These are phyloP conservation scores for Porites lobata DNA, from an alignment of 92 coral and sea anemone species.

Conservation along the genomic window DNA sequence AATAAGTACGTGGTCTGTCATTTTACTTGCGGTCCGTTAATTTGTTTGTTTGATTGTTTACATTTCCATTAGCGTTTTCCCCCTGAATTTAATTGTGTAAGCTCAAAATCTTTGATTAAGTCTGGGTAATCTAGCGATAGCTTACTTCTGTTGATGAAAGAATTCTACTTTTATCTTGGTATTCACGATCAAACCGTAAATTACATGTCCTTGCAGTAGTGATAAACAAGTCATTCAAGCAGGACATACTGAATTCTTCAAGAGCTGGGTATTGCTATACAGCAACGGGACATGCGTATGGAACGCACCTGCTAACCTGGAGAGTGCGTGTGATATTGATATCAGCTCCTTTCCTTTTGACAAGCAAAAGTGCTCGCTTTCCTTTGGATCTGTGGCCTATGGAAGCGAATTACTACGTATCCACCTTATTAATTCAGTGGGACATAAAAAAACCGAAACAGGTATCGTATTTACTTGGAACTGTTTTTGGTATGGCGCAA, in stretches of 20 bases:
- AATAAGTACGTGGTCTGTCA: conserved; percentile 37
- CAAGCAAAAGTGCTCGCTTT: conserved; percentile 39
- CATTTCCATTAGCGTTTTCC: no score
- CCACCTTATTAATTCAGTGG: neutral
- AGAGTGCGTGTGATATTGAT: conserved; percentile 53
- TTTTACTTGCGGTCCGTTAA: neutral
- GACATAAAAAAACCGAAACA: neutral
- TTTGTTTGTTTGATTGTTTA: neutral
- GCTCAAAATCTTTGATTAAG: no score
- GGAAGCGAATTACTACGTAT: conserved; percentile 45
- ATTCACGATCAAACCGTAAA: neutral
- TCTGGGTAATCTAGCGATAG: no score
- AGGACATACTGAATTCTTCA: conserved; percentile 31
- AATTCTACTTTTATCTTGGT: no score
- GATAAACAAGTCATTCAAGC: conserved; percentile 42
- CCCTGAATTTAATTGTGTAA: no score
- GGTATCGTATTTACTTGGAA: neutral
- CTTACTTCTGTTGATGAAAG: no score
- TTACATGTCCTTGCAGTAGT: conserved; percentile 1
- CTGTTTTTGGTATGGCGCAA: no score
- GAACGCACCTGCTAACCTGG: conserved; percentile 48
- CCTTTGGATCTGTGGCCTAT: conserved; percentile 59
- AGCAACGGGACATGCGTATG: conserved; percentile 61
- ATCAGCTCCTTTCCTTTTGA: conserved; percentile 61
- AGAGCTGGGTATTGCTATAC: conserved; percentile 64